A percentile compares a stretch with the other conserved stretches of the same genome.
These are phyloP conservation scores for Stegodyphus mimosarum DNA, from an alignment of 1,140 invertebrate genomes.

Conservation along the genomic window DNA sequence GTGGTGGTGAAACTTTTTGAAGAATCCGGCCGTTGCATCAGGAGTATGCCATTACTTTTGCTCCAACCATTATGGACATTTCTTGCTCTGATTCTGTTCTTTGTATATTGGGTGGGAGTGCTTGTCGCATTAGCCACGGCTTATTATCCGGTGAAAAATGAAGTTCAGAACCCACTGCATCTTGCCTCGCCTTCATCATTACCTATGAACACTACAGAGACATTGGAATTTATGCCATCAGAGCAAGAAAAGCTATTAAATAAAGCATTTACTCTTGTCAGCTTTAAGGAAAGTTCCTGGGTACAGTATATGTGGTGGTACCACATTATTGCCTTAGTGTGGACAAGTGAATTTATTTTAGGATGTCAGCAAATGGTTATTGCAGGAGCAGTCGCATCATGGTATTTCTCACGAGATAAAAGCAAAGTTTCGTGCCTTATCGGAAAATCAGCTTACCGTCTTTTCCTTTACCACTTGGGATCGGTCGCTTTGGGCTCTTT, in stretches of 20 bases:
- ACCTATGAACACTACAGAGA: background rate
- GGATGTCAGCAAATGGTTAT: conserved; percentile 84
- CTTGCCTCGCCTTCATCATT: background rate
- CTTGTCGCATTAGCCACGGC: conserved; percentile 79
- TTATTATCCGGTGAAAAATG: conserved; percentile 44
- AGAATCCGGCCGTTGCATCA: conserved; percentile 87
- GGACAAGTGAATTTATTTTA: conserved; percentile 79
- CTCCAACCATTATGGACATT: conserved; percentile 90
- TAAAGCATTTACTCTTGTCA: conserved; percentile 59
- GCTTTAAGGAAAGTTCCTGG: conserved; percentile 65
- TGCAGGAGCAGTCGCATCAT: conserved; percentile 78
- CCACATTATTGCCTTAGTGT: conserved; percentile 77
- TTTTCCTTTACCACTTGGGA: conserved; percentile 80
- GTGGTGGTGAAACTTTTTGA: conserved; percentile 85
- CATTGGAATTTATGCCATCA: background rate
- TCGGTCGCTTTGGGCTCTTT: conserved; percentile 82
- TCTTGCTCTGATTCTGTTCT: conserved; percentile 80
- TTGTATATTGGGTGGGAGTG: conserved; percentile 85
- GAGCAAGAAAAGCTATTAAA: conserved; percentile 20
- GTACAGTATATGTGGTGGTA: conserved; percentile 70
- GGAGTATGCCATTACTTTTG: conserved; percentile 84
- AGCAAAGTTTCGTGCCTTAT: conserved; percentile 73
- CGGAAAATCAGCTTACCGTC: conserved; percentile 71
- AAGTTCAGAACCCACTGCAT: conserved; percentile 32
- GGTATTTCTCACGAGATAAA: conserved; percentile 83